phyloP scores from a whole-genome alignment of 2,888 invertebrate species.

The Byasa hedistus region DNA sequence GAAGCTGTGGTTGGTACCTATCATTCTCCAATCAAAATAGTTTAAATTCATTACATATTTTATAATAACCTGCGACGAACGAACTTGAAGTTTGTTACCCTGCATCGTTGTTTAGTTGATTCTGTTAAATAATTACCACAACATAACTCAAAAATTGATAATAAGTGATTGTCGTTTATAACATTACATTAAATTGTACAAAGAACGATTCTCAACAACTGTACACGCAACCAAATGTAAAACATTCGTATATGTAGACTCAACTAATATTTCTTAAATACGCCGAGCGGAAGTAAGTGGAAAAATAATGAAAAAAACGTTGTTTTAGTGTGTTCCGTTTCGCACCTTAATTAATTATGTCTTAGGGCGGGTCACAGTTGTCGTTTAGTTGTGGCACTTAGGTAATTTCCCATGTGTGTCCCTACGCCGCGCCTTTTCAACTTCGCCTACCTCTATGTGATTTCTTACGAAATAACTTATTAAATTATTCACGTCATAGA shows the following conservation, averaged over 20 bases:
- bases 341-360: constrained; percentile 65
- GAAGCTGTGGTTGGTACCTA: no score
- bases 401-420: constrained; percentile 71
- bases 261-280: neutral
- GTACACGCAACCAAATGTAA: neutral
- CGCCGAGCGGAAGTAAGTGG: neutral
- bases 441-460: constrained; percentile 40
- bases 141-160: no score
- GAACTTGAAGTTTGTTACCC: no score
- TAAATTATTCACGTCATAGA: constrained; percentile 20
- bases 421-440: constrained; percentile 65
- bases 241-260: neutral
- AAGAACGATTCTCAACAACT: no score
- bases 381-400: constrained; percentile 53
- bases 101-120: no score
- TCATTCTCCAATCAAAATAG: no score
- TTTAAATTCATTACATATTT: no score
- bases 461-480: constrained; percentile 45
- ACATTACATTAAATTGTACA: no score
- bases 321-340: constrained; percentile 29
- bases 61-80: no score
- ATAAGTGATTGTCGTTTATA: no score
- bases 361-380: constrained; percentile 65
- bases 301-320: constrained; percentile 7
- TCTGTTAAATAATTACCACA: no score